A percentile compares a stretch with the other conserved stretches of the same genome.
Evolutionary conservation across 2,113 vertebrate genomes (phyloP).

Genomic region (Sander vitreus): DNA sequence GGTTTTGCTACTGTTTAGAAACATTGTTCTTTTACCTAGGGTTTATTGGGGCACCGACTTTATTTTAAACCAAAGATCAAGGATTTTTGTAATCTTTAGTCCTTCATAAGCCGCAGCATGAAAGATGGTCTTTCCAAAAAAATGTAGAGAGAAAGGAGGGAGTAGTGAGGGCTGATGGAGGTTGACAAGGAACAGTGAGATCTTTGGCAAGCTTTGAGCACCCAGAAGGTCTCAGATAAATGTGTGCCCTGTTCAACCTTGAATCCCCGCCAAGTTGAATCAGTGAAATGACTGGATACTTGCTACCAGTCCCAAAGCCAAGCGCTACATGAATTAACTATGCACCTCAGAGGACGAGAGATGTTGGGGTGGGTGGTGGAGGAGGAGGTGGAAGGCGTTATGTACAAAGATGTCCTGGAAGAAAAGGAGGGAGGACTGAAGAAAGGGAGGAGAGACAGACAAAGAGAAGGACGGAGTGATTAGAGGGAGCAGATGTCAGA

Average conservation of each 20-base stretch:
- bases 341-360: conserved; percentile 29
- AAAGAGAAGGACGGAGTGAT: conserved; percentile 4
- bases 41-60: conserved; percentile 14
- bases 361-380: not conserved
- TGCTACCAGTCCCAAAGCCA: conserved; percentile 33
- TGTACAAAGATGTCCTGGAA: conserved; percentile 17
- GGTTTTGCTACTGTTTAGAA: conserved; percentile 15
- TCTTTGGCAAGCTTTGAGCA: conserved; percentile 31
- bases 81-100: conserved; percentile 38
- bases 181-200: not conserved
- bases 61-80: conserved; percentile 39
- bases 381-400: not conserved
- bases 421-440: not conserved
- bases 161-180: not conserved
- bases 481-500: conserved; percentile 47
- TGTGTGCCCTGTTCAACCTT: conserved; percentile 60
- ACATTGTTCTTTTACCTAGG: conserved; percentile 28
- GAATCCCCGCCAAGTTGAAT: conserved; percentile 53
- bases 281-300: conserved; percentile 32
- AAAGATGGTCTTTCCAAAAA: not conserved
- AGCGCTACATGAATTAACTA: conserved; percentile 64
- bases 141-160: not conserved
- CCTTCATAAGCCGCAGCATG: not conserved
- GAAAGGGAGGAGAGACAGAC: not conserved
- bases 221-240: conserved; percentile 57